A percentile compares a stretch with the other conserved stretches of the same genome.
Evolutionary conservation across 2,888 invertebrate genomes (phyloP).

Genomic region (Drosophila rellima): DNA sequence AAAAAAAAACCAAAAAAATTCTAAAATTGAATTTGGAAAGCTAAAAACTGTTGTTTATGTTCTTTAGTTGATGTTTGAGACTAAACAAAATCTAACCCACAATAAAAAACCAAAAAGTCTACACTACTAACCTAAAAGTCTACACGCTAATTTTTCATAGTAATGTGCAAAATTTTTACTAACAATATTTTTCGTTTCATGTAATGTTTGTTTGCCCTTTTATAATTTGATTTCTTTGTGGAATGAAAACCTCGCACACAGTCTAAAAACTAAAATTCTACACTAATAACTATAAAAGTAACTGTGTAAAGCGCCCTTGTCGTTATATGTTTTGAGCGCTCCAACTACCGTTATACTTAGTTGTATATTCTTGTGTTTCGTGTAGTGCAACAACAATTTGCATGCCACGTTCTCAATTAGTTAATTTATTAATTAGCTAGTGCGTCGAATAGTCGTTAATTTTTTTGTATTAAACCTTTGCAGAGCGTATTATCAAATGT

Average conservation of each 20-base stretch:
- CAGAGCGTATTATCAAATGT: background rate
- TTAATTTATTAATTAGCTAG: slow-evolving; percentile 43
- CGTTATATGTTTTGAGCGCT: slow-evolving; percentile 1
- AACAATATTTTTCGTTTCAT: slow-evolving; percentile 58
- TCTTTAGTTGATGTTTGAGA: slow-evolving; percentile 66
- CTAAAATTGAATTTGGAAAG: slow-evolving; percentile 57
- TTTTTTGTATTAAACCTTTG: background rate
- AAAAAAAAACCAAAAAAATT: slow-evolving; percentile 34
- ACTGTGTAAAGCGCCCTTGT: slow-evolving; percentile 29
- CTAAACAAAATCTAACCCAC: slow-evolving; percentile 36
- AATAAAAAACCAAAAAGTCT: slow-evolving; percentile 31
- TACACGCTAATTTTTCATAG: slow-evolving; percentile 66
- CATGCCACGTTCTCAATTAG: slow-evolving; percentile 25
- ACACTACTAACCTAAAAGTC: slow-evolving; percentile 53
- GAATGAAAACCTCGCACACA: slow-evolving; percentile 65
- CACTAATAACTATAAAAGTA: slow-evolving; percentile 15
- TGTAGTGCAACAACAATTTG: slow-evolving; percentile 30
- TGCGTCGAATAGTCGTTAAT: slow-evolving; percentile 44
- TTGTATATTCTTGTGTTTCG: slow-evolving; percentile 16
- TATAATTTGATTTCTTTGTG: slow-evolving; percentile 42
- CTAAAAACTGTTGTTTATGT: slow-evolving; percentile 56
- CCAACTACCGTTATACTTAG: slow-evolving; percentile 3
- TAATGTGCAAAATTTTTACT: slow-evolving; percentile 73
- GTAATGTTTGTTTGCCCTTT: slow-evolving; percentile 57
- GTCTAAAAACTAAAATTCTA: slow-evolving; percentile 28